phyloP scores from a whole-genome alignment of 1,140 invertebrate genomes.

The Trachelipus rathkii region DNA sequence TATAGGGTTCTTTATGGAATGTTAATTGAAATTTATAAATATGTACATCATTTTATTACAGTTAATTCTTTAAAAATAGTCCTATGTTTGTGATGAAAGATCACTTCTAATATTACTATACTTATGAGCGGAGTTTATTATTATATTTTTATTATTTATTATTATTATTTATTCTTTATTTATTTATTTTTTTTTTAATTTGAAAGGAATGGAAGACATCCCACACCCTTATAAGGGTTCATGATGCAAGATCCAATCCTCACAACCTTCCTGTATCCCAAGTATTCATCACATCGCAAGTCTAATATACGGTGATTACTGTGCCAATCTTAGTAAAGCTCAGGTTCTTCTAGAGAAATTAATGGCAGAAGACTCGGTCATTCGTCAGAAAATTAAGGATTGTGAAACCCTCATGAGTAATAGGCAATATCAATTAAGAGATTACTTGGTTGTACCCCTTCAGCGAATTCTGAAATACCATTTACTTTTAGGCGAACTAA shows the following conservation, averaged over 20 bases:
- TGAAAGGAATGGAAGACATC: not conserved
- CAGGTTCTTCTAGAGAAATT: constrained; percentile 71
- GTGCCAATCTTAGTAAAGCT: constrained; percentile 80
- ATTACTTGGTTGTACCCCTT: constrained; percentile 95
- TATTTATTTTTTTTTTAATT: no score
- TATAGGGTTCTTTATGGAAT: no score
- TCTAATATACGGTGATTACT: constrained; percentile 91
- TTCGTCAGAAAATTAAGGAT: constrained; percentile 58
- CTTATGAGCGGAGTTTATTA: no score
- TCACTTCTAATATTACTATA: no score
- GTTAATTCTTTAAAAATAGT: no score
- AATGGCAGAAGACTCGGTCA: constrained; percentile 60
- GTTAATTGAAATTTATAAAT: no score
- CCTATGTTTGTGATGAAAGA: no score
- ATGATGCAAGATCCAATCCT: not conserved
- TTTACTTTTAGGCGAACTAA: constrained; percentile 82
- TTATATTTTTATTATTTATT: no score
- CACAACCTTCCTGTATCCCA: constrained; percentile 14
- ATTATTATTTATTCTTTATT: no score
- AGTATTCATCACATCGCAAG: constrained; percentile 83
- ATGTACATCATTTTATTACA: no score
- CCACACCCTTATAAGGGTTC: not conserved
- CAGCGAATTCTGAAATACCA: constrained; percentile 97
- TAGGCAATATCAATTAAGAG: constrained; percentile 87
- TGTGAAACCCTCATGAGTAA: constrained; percentile 85